Percentiles rank a stretch among this genome's conserved stretches.
phyloP scores from a whole-genome alignment of 2,113 vertebrate species.

The Hippocampus comes region DNA sequence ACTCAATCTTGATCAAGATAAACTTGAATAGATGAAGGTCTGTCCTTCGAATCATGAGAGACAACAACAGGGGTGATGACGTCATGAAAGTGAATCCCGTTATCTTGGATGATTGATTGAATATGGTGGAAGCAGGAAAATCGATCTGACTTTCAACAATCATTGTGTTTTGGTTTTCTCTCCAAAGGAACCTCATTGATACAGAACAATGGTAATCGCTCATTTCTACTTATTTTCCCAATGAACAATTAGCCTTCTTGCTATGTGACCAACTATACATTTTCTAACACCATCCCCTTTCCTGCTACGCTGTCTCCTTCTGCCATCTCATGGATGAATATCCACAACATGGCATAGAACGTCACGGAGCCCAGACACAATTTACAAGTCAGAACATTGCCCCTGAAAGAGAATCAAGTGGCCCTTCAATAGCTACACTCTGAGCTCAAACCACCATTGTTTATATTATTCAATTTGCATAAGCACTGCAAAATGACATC shows the following conservation, averaged over 20 bases:
- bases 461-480: not conserved
- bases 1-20: not conserved
- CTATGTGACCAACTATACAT: conserved; percentile 58
- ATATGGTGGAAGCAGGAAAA: conserved; percentile 60
- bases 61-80: conserved; percentile 42
- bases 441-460: conserved; percentile 9
- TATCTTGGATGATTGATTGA: conserved; percentile 54
- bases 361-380: not conserved
- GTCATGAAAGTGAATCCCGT: conserved; percentile 61
- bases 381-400: conserved; percentile 13
- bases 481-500: not conserved
- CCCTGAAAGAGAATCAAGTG: conserved; percentile 7
- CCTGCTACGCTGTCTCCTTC: conserved; percentile 58
- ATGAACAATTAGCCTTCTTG: conserved; percentile 66
- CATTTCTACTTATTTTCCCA: conserved; percentile 60
- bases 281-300: conserved; percentile 67
- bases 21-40: conserved; percentile 35
- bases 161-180: conserved; percentile 75
- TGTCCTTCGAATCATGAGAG: conserved; percentile 43
- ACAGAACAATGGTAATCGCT: conserved; percentile 75
- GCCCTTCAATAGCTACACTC: not conserved
- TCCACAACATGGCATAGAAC: conserved; percentile 9
- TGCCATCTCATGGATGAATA: conserved; percentile 47
- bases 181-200: conserved; percentile 73
- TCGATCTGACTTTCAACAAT: conserved; percentile 68